These are phyloP conservation scores for Nasonovia ribisnigri DNA, from an alignment of 2,888 invertebrate genomes.

Conservation along the genomic window DNA sequence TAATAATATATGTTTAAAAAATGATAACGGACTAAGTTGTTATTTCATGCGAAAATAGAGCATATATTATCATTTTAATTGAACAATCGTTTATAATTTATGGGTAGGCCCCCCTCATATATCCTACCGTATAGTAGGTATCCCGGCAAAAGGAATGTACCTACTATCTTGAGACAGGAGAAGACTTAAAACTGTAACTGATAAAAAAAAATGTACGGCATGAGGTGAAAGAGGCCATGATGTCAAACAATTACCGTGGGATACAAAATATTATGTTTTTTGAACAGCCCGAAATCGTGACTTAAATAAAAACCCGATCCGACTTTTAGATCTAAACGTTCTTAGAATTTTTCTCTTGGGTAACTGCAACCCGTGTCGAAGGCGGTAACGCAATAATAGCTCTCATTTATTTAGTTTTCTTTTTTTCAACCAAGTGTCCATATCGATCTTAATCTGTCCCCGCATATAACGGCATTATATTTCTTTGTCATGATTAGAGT, in stretches of 20 bases:
- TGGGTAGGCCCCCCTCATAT: neutral
- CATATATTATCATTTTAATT: constrained; percentile 1
- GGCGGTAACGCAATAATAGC: constrained; percentile 30
- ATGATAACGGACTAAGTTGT: neutral
- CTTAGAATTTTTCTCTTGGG: constrained; percentile 39
- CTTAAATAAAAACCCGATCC: constrained; percentile 61
- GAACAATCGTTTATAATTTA: neutral
- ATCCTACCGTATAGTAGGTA: neutral
- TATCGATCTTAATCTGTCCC: constrained; percentile 35
- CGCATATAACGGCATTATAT: constrained; percentile 48
- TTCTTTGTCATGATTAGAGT: constrained; percentile 47
- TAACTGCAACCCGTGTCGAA: constrained; percentile 32
- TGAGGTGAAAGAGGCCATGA: constrained; percentile 40
- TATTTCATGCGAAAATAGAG: neutral
- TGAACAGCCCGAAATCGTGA: constrained; percentile 61
- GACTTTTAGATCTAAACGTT: constrained; percentile 59
- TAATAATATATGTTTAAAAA: neutral
- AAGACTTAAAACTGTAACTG: neutral
- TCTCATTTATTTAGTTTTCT: constrained; percentile 52
- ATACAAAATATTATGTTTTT: constrained; percentile 49
- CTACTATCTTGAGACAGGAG: neutral
- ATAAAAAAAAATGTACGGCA: constrained; percentile 36
- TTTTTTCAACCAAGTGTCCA: constrained; percentile 31
- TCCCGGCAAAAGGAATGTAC: neutral
- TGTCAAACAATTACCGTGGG: constrained; percentile 61